Percentiles rank a stretch among this genome's conserved stretches.
These are phyloP conservation scores for Eriosoma lanigerum DNA, from an alignment of 1,140 invertebrate genomes.

Conservation along the genomic window DNA sequence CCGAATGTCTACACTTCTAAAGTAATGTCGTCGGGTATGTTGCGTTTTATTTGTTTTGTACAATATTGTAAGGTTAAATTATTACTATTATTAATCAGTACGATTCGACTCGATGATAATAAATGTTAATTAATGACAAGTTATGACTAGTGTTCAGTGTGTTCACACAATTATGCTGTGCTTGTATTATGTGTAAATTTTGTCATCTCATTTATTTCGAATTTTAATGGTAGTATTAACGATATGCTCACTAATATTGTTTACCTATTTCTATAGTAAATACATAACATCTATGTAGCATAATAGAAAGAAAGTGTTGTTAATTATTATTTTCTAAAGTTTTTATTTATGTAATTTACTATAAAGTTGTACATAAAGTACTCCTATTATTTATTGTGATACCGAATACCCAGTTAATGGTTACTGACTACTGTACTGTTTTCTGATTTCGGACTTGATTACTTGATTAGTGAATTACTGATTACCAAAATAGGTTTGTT, in stretches of 20 bases:
- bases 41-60: not conserved
- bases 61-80: constrained; percentile 9
- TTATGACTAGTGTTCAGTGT: too few species aligned
- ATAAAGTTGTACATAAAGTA: too few species aligned
- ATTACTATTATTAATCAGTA: not conserved
- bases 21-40: constrained; percentile 10
- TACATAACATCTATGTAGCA: not conserved
- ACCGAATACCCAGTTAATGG: constrained; percentile 34
- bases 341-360: too few species aligned
- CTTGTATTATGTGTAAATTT: not conserved
- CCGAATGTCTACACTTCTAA: not conserved
- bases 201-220: not conserved
- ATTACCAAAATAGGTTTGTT: constrained; percentile 30
- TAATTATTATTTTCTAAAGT: too few species aligned
- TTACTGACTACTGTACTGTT: not conserved
- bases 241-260: not conserved
- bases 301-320: too few species aligned
- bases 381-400: constrained; percentile 27
- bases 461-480: constrained; percentile 16
- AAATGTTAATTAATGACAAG: constrained; percentile 15
- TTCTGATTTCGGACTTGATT: not conserved
- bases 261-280: too few species aligned
- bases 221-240: not conserved
- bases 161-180: not conserved
- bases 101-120: not conserved